Base-by-base conservation (phyloP, 2,113 vertebrate species). In the Urocolius indicus region DNA sequence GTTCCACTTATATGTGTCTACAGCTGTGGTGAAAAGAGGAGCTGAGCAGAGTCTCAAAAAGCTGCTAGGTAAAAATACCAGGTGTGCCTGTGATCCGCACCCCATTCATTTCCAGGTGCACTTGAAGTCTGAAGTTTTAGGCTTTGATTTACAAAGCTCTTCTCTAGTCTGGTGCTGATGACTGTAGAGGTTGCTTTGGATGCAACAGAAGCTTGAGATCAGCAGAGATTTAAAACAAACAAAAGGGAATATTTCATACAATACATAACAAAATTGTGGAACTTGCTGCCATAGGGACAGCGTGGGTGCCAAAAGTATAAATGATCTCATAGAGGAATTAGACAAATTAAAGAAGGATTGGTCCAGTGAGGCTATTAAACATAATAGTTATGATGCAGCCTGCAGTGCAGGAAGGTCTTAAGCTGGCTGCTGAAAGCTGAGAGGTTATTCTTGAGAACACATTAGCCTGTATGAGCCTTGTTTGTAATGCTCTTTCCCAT, bases 281-380 rank as follows among this genome's bases (percentile, higher is more conserved):
- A 74, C 86, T 91, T 3, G 0, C 49, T 92, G 92, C 90, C 68
- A 45, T 51, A 74, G 67, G 83, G 61, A 84, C 51, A 30, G 52
- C 0, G 0, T 63, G 29, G 80, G 89, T n/a, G 73, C 91, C 94
- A 86, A n/a, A 84, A 94, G 82, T 55, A 90, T 78, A 84, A 89
- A 84, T 94, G 89, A 94, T 80, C 80, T 95, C 93, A 87, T 77
- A 38, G 76, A 90, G 83, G 91, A 96, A 93, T 94, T 92, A 88
- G 80, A 89, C 91, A 93, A 97, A 94, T 96, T 95, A 90, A 87
- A 89, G 94, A 87, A 84, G 68, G 78, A 90, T 92, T 93, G 88
- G 83, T 90, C 96, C 91, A 87, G 89, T 0, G 80, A 95, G 92
- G 79, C 76, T 89, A 78, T 93, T 94, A 97, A 96, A 95, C 76